Conservation (phyloP, 2,888 invertebrate genomes). For the Caenorhabditis imperialis region DNA sequence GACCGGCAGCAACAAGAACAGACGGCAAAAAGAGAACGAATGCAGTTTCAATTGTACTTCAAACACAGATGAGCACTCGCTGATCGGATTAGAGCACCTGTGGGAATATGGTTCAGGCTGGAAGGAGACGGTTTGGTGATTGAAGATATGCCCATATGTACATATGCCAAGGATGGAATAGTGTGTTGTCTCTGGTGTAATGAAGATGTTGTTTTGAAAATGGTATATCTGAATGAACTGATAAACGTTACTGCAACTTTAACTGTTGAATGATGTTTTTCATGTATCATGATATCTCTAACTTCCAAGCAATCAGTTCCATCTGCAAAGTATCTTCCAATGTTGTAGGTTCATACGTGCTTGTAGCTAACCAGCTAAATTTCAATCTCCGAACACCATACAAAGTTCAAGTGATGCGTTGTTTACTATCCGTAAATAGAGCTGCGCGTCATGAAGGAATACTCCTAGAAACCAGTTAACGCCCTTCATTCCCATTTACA, state of each 20-base stretch:
- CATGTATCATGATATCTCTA: too few relatives aligned
- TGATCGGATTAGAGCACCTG: constrained; percentile 47
- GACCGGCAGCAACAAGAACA: constrained; percentile 53
- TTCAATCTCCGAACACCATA: constrained; percentile 20
- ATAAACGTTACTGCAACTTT: too few relatives aligned
- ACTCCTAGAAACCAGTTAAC: constrained; percentile 47
- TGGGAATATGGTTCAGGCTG: constrained; percentile 44
- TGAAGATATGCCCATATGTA: too few relatives aligned
- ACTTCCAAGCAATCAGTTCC: too few relatives aligned
- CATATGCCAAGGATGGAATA: too few relatives aligned
- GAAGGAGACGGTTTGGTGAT: too few relatives aligned
- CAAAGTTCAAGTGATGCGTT: constrained; percentile 35
- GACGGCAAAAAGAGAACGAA: constrained; percentile 43
- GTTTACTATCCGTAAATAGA: constrained; percentile 47
- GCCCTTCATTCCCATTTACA: constrained; percentile 37
- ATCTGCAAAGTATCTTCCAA: too few relatives aligned
- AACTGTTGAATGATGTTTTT: too few relatives aligned
- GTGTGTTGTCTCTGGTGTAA: too few relatives aligned
- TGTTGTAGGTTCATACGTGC: constrained; percentile 8
- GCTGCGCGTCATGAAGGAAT: constrained; percentile 39
- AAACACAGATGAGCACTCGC: constrained; percentile 45
- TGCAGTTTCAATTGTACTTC: constrained; percentile 53
- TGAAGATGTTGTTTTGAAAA: too few relatives aligned
- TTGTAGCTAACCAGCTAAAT: constrained; percentile 6
- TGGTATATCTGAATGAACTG: too few relatives aligned